Conservation (phyloP, 2,888 invertebrate genomes). For the Spatulosminthurus flaviceps region DNA sequence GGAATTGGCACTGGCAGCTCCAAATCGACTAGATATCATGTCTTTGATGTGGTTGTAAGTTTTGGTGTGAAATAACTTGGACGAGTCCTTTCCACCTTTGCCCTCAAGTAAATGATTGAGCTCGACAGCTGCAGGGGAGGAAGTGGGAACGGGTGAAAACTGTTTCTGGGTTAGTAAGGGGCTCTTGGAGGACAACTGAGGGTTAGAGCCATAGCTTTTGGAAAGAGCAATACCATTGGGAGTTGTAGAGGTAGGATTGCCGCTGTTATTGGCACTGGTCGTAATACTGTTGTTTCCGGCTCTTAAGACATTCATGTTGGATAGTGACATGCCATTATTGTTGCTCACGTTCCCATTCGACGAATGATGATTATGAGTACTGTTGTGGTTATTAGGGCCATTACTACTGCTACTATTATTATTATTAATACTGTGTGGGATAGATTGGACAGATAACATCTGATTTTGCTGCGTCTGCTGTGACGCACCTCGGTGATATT, state of each 20-base stretch:
- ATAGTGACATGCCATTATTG: conserved; percentile 32
- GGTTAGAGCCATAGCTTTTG: conserved; percentile 50
- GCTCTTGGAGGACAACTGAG: conserved; percentile 59
- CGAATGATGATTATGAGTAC: conserved; percentile 36
- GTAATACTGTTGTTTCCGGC: conserved; percentile 44
- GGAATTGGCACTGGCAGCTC: conserved; percentile 64
- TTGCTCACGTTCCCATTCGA: conserved; percentile 45
- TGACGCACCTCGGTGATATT: conserved; percentile 55
- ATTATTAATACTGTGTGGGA: conserved; percentile 40
- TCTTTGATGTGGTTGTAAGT: conserved; percentile 85
- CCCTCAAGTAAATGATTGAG: conserved; percentile 44
- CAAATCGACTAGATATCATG: conserved; percentile 82
- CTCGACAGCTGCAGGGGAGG: conserved; percentile 19
- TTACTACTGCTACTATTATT: conserved; percentile 44
- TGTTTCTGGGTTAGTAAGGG: conserved; percentile 59
- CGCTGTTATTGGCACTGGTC: conserved; percentile 16
- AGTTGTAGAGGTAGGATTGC: not conserved
- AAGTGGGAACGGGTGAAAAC: conserved; percentile 45
- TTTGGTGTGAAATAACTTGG: conserved; percentile 74
- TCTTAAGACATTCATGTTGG: conserved; percentile 40
- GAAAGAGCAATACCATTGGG: conserved; percentile 33
- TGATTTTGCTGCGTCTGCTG: conserved; percentile 54
- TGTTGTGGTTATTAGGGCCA: conserved; percentile 43
- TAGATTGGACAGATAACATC: conserved; percentile 58
- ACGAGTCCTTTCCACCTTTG: conserved; percentile 53